Conservation (phyloP, 2,113 vertebrate species). For the Seriola quinqueradiata region DNA sequence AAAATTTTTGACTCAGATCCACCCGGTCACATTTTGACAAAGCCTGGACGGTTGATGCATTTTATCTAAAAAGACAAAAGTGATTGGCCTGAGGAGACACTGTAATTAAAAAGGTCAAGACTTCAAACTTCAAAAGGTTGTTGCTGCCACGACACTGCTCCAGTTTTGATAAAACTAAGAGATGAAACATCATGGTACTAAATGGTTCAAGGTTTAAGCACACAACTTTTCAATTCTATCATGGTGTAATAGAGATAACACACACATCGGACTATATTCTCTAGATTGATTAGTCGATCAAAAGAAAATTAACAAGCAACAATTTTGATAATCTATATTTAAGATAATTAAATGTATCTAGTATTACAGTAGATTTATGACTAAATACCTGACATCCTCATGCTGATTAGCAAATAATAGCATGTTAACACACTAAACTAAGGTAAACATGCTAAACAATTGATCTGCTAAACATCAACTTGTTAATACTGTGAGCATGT, state of each 20-base stretch:
- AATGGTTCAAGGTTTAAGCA: not conserved
- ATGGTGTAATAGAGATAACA: not conserved
- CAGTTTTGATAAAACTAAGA: not conserved
- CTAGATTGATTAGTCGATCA: no score
- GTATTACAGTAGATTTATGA: no score
- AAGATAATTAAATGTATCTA: no score
- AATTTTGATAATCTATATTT: no score
- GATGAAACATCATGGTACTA: not conserved
- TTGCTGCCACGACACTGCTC: not conserved
- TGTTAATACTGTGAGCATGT: no score
- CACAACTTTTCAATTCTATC: not conserved
- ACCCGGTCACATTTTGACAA: not conserved
- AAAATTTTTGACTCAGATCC: not conserved
- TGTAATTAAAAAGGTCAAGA: slow-evolving; percentile 17
- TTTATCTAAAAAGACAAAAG: not conserved
- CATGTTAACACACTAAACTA: no score
- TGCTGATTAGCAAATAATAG: no score
- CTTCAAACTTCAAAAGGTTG: not conserved
- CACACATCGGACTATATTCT: not conserved
- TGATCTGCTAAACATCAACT: no score
- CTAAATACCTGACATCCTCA: no score
- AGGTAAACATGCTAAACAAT: no score
- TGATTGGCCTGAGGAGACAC: not conserved
- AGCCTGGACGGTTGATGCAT: not conserved
- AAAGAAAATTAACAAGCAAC: no score